Evolutionary conservation across 2,888 invertebrate species (phyloP), one percentile per base, ranked within the genome.

Genomic region (Syrista parreyssii): DNA sequence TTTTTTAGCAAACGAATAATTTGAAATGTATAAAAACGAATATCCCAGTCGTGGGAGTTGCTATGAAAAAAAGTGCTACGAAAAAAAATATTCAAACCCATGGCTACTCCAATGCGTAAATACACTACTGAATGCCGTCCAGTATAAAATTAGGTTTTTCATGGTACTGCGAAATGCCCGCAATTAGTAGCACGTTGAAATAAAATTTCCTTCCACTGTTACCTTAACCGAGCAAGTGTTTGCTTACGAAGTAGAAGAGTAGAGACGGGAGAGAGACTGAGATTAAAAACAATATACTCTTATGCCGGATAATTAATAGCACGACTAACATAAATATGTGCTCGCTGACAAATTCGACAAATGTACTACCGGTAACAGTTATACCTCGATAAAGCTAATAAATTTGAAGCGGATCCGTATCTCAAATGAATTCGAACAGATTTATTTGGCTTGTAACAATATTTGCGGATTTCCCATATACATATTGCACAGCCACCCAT

Each of bases 381-480:
- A 79, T 74, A 72, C 72, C 72, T 34, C 75, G 73, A 68, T 68
- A 79, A 80, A 80, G 73, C 77, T 81, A 75, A 83, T 83, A 83
- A 83, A 82, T 82, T 82, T 73, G 55, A 68, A 40, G 33, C 23
- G 69, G 36, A 74, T 68, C 73, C 76, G 32, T 32, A 23, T 74
- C 79, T 81, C 76, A 77, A 78, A 82, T 84, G 75, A 71, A 82
- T 81, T 76, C 68, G 73, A 68, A 55, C 77, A 68, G 79, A 79
- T 84, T 84, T 78, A 82, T 82, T 81, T 80, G 79, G 71, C 77
- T 76, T 74, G 79, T 73, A 36, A 78, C 77, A 79, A 81, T 82
- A 80, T 86, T 84, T 78, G 78, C 77, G 76, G 78, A 82, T 82
- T 84, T 75, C 55, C 77, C 32, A 11, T 31, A 30, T 71, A 71